Conservation (phyloP, 2,797 vertebrate genomes). For the Lacerta bilineata region DNA sequence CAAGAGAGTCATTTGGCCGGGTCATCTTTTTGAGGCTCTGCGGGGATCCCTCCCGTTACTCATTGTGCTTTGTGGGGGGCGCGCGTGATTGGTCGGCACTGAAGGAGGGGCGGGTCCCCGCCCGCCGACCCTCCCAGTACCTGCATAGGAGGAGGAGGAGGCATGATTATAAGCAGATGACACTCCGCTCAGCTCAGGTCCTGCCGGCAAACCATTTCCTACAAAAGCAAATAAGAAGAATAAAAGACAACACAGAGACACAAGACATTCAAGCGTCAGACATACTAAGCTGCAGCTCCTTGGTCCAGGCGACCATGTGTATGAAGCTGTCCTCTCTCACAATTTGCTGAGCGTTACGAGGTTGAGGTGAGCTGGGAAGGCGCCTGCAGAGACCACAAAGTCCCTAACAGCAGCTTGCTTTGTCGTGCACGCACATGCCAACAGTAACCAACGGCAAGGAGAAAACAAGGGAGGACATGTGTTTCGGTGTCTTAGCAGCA, state of each 20-base stretch:
- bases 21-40: slow-evolving; percentile 96
- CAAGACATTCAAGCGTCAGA: neutral
- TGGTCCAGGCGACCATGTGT: neutral
- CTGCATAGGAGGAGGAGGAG: slow-evolving; percentile 73
- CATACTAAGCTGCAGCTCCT: rapidly evolving
- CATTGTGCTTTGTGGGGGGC: slow-evolving; percentile 85
- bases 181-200: slow-evolving; percentile 81
- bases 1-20: slow-evolving; percentile 72
- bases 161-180: slow-evolving; percentile 76
- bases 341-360: neutral
- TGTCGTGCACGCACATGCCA: neutral
- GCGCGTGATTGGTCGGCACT: slow-evolving; percentile 74
- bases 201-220: slow-evolving; percentile 91
- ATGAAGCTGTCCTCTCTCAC: neutral
- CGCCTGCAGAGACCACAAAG: neutral
- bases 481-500: neutral
- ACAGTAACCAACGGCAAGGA: slow-evolving; percentile 22
- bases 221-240: slow-evolving; percentile 48
- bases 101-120: slow-evolving; percentile 80
- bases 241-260: slow-evolving; percentile 35
- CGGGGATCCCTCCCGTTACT: slow-evolving; percentile 97
- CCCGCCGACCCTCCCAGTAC: slow-evolving; percentile 87
- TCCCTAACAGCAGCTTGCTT: neutral
- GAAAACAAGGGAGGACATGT: neutral
- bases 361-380: neutral